Percentiles rank a stretch among this genome's conserved stretches.
These are phyloP conservation scores for Cossypha niveicapilla DNA, from an alignment of 2,797 vertebrate genomes.

Conservation along the genomic window DNA sequence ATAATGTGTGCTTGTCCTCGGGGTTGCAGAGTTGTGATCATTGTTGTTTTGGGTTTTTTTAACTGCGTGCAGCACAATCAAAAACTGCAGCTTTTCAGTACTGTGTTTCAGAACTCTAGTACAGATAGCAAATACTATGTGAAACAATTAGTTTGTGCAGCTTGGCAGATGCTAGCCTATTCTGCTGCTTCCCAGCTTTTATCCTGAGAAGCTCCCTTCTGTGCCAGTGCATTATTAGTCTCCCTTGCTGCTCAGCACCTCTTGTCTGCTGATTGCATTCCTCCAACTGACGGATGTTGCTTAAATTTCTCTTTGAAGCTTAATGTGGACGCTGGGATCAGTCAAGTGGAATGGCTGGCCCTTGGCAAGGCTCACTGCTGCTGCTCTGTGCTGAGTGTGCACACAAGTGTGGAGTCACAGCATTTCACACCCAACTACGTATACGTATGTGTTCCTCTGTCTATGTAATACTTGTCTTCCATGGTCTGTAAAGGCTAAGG, in stretches of 20 bases:
- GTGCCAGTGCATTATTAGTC: neutral
- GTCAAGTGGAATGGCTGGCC: constrained; percentile 15
- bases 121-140: neutral
- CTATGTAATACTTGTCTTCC: neutral
- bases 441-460: fast-evolving
- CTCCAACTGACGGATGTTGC: neutral
- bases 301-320: constrained; percentile 24
- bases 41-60: neutral
- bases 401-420: fast-evolving
- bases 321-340: neutral
- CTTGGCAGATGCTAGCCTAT: neutral
- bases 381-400: neutral
- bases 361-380: neutral
- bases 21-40: neutral
- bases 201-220: neutral
- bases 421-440: fast-evolving
- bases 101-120: neutral
- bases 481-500: neutral
- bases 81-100: neutral
- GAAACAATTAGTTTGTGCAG: neutral
- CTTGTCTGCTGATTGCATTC: neutral
- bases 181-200: neutral
- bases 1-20: neutral
- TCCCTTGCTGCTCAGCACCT: neutral
- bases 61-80: neutral